A percentile compares a stretch with the other conserved stretches of the same genome.
Conservation (phyloP, 2,888 invertebrate species). For the Hoplodrina ambigua region DNA sequence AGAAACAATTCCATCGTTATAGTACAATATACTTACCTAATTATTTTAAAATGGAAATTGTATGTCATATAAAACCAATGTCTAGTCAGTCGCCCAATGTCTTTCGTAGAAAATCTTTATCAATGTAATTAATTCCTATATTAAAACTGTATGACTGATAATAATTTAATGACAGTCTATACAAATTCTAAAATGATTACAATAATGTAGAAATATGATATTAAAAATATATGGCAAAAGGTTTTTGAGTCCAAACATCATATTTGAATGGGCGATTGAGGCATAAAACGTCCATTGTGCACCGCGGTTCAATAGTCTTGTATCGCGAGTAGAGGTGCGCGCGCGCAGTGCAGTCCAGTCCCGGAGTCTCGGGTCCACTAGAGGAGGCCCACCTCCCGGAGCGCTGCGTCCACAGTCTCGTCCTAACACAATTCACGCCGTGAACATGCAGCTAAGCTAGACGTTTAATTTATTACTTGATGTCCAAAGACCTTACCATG, state of each 20-base stretch:
- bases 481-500: constrained; percentile 44
- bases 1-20: constrained; percentile 44
- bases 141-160: constrained; percentile 29
- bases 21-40: constrained; percentile 55
- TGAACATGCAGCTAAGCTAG: constrained; percentile 70
- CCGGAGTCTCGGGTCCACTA: constrained; percentile 72
- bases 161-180: constrained; percentile 33
- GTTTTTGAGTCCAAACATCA: constrained; percentile 22
- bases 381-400: constrained; percentile 98
- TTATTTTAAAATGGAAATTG: constrained; percentile 27
- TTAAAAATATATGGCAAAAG: constrained; percentile 55
- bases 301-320: constrained; percentile 26
- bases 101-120: constrained; percentile 40
- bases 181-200: constrained; percentile 45
- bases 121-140: constrained; percentile 30
- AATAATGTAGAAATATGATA: constrained; percentile 38
- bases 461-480: constrained; percentile 31
- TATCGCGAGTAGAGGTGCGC: constrained; percentile 28
- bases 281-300: constrained; percentile 9
- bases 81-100: constrained; percentile 43
- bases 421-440: constrained; percentile 90
- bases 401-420: constrained; percentile 98
- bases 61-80: constrained; percentile 43
- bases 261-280: constrained; percentile 24
- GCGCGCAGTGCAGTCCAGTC: constrained; percentile 40